Evolutionary conservation across 2,888 invertebrate species (phyloP), one percentile per base, ranked within the genome.

Genomic region (Cetonia aurata): DNA sequence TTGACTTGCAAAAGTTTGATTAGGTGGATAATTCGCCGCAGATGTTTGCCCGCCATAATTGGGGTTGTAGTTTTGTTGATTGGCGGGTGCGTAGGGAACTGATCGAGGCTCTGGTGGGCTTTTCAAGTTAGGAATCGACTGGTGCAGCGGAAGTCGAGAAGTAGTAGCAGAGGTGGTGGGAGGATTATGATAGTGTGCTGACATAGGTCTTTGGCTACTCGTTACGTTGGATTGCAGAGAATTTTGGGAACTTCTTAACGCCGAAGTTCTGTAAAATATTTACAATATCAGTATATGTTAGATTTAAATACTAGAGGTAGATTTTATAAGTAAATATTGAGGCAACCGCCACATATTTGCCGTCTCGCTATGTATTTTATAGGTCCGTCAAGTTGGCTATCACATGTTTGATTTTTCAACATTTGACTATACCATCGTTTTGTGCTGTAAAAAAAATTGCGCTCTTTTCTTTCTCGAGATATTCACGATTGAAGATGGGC

Each of bases 161-260:
- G 71, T 67, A n/a, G 67, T 73, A 44, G 55, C 73, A 44, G 57
- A 48, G 1, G 72, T 53, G 8, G 41, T 31, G 6, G 56, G 52
- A 3, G 69, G 50, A 59, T 69, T 76, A 9, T 83, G 83, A 69
- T 84, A 86, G 76, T 90, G 89, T 0, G 90, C 89, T 0, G 90
- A 90, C 41, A 88, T 86, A 0, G 90, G 90, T 31, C 89, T 85
- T 73, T 89, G 85, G 15, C 80, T 65, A 37, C 57, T 72, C 44
- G 74, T 56, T 46, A 68, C 55, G 46, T 73, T 76, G 17, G 87
- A 87, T 77, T 88, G 88, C 31, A 88, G 79, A n/a, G 88, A 87
- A 76, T 86, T 88, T 77, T 88, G 88, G 3, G 91, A 91, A 75
- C 90, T 91, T 74, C 90, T 87, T 68, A 89, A 82, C 41, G 88